A percentile compares a stretch with the other conserved stretches of the same genome.
Evolutionary conservation across 2,113 vertebrate genomes (phyloP).

Genomic region (Octodon degus): DNA sequence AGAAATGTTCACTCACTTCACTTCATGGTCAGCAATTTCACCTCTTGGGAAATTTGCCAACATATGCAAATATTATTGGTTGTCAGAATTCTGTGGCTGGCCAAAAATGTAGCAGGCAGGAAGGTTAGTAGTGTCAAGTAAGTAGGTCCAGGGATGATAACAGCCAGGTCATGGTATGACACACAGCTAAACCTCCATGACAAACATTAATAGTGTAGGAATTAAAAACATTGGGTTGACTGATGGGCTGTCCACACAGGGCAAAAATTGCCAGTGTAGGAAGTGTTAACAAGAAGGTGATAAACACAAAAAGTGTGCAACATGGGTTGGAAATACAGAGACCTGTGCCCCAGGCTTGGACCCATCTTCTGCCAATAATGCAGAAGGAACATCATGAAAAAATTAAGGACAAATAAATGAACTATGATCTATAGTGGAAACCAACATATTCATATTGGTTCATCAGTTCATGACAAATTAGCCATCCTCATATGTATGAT

Average conservation of each 20-base stretch:
- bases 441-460: background rate
- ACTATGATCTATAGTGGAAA: background rate
- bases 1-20: background rate
- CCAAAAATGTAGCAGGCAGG: rapidly evolving
- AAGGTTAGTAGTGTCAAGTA: too few species aligned
- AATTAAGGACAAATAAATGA: background rate
- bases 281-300: background rate
- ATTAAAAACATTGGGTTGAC: background rate
- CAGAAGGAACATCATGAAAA: background rate
- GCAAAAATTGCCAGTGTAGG: background rate
- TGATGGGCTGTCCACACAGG: background rate
- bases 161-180: background rate
- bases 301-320: background rate
- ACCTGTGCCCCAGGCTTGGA: background rate
- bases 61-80: background rate
- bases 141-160: background rate
- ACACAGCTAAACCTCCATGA: background rate
- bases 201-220: background rate
- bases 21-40: background rate
- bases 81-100: background rate
- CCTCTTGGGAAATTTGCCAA: background rate
- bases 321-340: background rate
- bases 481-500: background rate
- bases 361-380: background rate
- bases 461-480: background rate